phyloP scores from a whole-genome alignment of 2,888 invertebrate species.

The Sympetrum striolatum region DNA sequence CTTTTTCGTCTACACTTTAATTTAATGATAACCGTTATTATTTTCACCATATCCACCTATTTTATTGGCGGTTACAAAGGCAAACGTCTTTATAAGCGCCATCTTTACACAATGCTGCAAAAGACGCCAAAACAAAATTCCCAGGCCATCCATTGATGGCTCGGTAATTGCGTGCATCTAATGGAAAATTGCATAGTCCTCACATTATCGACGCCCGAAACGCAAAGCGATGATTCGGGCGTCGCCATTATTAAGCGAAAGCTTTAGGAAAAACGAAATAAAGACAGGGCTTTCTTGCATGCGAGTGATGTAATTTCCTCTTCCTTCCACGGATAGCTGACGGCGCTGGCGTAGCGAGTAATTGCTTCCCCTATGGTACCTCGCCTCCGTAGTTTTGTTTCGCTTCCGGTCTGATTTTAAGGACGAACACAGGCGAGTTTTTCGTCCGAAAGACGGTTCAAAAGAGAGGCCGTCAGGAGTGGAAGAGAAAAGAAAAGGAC shows the following conservation, averaged over 20 bases:
- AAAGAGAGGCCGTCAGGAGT: neutral
- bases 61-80: too few relatives aligned
- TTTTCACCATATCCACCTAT: neutral
- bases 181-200: too few relatives aligned
- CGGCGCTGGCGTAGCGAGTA: neutral
- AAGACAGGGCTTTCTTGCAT: neutral
- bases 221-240: neutral
- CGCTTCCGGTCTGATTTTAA: neutral
- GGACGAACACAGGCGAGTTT: neutral
- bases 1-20: too few relatives aligned
- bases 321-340: neutral
- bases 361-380: neutral
- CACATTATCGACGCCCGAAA: too few relatives aligned
- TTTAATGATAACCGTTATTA: too few relatives aligned
- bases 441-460: too few relatives aligned
- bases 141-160: too few relatives aligned
- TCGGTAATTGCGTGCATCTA: too few relatives aligned
- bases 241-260: too few relatives aligned
- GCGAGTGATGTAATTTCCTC: neutral
- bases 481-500: neutral
- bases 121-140: too few relatives aligned
- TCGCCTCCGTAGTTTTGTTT: neutral
- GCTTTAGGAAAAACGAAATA: neutral
- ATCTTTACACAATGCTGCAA: too few relatives aligned
- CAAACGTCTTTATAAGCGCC: too few relatives aligned